Evolutionary conservation across 2,113 vertebrate species (phyloP), one percentile per base, ranked within the genome.

Genomic region (Cyprichromis sp.): DNA sequence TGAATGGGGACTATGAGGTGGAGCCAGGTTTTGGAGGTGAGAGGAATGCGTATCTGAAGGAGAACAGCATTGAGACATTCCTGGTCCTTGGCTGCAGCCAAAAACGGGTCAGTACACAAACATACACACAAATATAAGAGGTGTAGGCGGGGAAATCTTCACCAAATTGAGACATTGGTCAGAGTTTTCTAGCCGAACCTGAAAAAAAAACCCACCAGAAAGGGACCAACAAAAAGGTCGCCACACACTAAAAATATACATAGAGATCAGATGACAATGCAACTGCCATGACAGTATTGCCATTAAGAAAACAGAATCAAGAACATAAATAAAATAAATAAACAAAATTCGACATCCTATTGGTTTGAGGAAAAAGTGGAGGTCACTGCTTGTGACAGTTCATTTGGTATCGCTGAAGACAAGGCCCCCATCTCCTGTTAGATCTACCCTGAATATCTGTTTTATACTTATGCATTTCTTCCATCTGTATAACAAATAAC

Each of bases 1-100:
- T 99, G 76, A 99, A 99, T 0, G 98, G 98, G 13, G 98, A 99
- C 96, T 99, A 99, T 0, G 98, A 99, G 95, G 98, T 99, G 93
- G 98, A 99, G 87, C 98, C 98, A 0, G 98, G 98, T 1, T 97
- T 97, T 0, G 98, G 98, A 1, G 98, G 98, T 0, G 98, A 99
- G 92, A 97, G 98, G 88, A 99, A 99, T 0, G 97, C 98, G 0
- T 99, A 99, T 93, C 97, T 99, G 91, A 99, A 99, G 96, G 98
- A 99, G 93, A 97, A 99, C 95, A 97, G 97, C 96, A 99, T 99
- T 2, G 97, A 98, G 96, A 99, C 98, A 84, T 98, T 99, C 95
- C 97, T 99, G 89, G 97, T 99, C 17, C 97, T 99, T 0, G 98
- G 98, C 66, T 98, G 98, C 96, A 99, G 98, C 95, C 97, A 99